Evolutionary conservation across 2,797 vertebrate genomes (phyloP).

Genomic region (Peromyscus aztecus): DNA sequence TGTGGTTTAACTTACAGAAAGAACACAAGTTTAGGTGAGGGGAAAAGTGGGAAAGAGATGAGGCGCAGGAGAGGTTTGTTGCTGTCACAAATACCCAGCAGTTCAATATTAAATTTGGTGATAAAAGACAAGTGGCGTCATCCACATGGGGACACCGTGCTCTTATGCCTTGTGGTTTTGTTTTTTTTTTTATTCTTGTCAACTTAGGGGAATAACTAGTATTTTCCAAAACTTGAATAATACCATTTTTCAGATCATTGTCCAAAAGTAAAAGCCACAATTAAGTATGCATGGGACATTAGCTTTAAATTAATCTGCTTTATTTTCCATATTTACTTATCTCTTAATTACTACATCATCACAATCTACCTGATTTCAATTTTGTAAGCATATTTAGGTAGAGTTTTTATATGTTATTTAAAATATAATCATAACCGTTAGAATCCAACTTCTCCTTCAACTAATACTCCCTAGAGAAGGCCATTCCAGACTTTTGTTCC

Average conservation of each 20-base stretch:
- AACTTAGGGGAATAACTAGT: not conserved
- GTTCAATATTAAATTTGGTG: not conserved
- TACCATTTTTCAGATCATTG: not conserved
- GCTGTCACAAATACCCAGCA: not conserved
- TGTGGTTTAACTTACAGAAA: not conserved
- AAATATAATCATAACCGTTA: constrained; percentile 75
- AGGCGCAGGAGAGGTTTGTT: not conserved
- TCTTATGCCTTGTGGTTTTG: not conserved
- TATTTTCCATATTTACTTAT: constrained; percentile 37
- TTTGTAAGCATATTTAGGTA: constrained; percentile 55
- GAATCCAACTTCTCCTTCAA: constrained; percentile 74
- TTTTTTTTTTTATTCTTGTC: not conserved
- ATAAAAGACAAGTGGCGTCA: not conserved
- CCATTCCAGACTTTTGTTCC: constrained; percentile 24
- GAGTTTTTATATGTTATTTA: constrained; percentile 60
- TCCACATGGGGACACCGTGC: not conserved
- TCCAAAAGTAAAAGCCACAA: constrained; percentile 8
- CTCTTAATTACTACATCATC: constrained; percentile 16
- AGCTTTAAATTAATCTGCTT: constrained; percentile 37
- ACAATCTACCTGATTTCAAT: not conserved
- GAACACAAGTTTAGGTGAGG: not conserved
- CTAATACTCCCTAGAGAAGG: constrained; percentile 57
- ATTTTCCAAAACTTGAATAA: constrained; percentile 35
- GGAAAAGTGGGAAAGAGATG: not conserved
- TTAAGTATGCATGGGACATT: not conserved